Conservation (phyloP, 2,888 invertebrate species). For the Apamea sordens region DNA sequence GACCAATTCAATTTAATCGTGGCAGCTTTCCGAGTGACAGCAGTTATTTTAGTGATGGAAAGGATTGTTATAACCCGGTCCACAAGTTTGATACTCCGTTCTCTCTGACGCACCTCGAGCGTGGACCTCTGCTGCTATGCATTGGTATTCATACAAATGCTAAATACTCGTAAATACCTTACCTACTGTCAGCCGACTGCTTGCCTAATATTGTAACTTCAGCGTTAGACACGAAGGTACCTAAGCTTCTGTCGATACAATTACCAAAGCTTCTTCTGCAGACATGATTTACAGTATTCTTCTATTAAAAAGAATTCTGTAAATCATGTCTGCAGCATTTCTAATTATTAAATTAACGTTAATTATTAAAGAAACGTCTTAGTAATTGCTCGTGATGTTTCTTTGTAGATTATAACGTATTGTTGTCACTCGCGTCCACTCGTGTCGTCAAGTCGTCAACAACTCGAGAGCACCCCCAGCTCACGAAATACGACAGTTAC, state of each 20-base stretch:
- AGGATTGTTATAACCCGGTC: neutral
- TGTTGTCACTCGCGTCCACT: constrained; percentile 23
- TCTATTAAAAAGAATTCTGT: no score
- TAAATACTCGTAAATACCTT: no score
- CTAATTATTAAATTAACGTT: no score
- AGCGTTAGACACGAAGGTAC: neutral
- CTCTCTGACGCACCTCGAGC: neutral
- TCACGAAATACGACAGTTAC: constrained; percentile 2
- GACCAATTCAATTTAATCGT: no score
- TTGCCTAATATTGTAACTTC: neutral
- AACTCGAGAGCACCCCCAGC: neutral
- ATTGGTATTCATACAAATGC: neutral
- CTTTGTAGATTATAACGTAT: neutral
- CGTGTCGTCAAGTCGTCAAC: neutral
- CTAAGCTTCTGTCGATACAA: neutral
- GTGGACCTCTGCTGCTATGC: neutral
- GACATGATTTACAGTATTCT: neutral
- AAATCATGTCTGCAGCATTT: no score
- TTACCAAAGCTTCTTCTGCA: no score
- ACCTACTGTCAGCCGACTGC: no score
- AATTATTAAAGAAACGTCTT: no score
- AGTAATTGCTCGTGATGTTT: neutral
- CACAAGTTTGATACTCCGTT: neutral
- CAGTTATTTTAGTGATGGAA: neutral
- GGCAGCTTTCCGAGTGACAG: neutral